Percentiles rank a stretch among this genome's conserved stretches.
These are phyloP conservation scores for Epinephelus awoara DNA, from an alignment of 2,797 vertebrate species.

Conservation along the genomic window DNA sequence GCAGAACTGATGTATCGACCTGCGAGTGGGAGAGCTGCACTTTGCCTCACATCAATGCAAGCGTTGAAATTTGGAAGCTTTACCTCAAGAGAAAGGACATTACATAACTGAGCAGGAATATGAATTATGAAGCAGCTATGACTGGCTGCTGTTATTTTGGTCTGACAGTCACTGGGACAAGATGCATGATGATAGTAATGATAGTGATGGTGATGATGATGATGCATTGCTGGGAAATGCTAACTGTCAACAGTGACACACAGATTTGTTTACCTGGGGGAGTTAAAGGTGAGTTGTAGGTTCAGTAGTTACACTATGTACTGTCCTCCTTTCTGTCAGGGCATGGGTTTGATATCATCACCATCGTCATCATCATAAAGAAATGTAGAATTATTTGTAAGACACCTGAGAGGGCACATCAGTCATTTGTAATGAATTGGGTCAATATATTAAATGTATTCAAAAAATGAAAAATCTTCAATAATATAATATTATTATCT, in stretches of 20 bases:
- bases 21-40: conserved; percentile 31
- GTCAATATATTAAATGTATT: not conserved
- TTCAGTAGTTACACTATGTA: conserved; percentile 20
- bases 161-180: not conserved
- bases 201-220: conserved; percentile 5
- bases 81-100: not conserved
- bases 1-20: conserved; percentile 59
- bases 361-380: not conserved
- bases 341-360: not conserved
- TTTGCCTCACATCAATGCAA: conserved; percentile 44
- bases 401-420: not conserved
- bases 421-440: not conserved
- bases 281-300: conserved; percentile 44
- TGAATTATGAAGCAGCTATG: conserved; percentile 14
- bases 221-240: conserved; percentile 4
- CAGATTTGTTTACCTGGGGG: conserved; percentile 52
- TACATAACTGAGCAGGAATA: conserved; percentile 2
- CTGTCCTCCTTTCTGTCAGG: not conserved
- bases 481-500: too few species aligned
- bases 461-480: too few species aligned
- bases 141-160: not conserved
- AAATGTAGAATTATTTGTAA: too few species aligned
- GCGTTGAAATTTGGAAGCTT: not conserved
- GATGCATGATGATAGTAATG: not conserved
- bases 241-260: conserved; percentile 48